Evolutionary conservation across 2,797 vertebrate species (phyloP), one percentile per base, ranked within the genome.

Genomic region (Peromyscus nudipes): DNA sequence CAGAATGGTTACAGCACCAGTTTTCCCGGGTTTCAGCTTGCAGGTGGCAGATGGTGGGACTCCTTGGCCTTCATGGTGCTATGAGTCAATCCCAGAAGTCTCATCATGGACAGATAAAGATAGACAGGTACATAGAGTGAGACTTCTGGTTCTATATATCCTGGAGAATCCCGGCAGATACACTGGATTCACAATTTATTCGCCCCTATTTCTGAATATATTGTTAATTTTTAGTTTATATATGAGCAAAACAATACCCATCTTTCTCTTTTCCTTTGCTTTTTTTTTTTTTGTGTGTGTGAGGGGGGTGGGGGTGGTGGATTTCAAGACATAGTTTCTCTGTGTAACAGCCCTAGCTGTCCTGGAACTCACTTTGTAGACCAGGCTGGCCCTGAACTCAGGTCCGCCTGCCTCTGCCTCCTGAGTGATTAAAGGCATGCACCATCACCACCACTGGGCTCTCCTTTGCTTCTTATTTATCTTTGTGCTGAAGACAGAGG

Each of bases 171-270:
- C 49, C 27, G 23, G 16, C 71, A 69, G 49, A 46, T 60, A 76
- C 3, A 60, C 16, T 52, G 31, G 12, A 4, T 10, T 81, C 62
- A n/a, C 43, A 57, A 69, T n/a, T 31, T 87, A 71, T 55, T 97
- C 34, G 43, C 65, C 52, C 46, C 55, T 97, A 40, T 65, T 95
- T 19, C 31, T 83, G 67, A 92, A 34, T 81, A 25, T 89, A 40
- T 82, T 92, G 14, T 69, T 71, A 57, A 60, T 77, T 62, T 80
- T 64, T 65, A 71, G 79, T 31, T 29, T 46, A 43, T 46, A 46
- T 84, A 21, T 43, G 17, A 93, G 43, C 52, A 84, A 76, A 94
- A 93, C 94, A 34, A 52, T 81, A 77, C 14, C 60, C 31, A 67
- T 67, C 27, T 37, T 92, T 89, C 12, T 34, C 69, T 46, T 77